Conservation (phyloP, 2,797 vertebrate species). For the Zalophus californianus region DNA sequence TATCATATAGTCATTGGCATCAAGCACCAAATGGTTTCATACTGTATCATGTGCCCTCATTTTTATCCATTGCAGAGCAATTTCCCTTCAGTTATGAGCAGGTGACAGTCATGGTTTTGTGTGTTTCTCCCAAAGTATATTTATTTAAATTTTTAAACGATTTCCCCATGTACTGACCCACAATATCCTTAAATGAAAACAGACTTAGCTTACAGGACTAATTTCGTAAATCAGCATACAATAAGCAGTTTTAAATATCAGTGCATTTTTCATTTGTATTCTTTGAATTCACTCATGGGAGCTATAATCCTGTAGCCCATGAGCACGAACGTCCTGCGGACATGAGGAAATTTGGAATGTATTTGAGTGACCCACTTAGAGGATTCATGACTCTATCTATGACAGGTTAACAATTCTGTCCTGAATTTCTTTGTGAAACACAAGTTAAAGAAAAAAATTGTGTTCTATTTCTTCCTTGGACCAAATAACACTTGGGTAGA, state of each 20-base stretch:
- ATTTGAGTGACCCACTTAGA: background rate
- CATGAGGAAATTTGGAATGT: background rate
- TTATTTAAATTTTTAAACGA: slow-evolving; percentile 8
- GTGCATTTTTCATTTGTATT: background rate
- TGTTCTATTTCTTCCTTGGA: background rate
- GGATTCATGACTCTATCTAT: background rate
- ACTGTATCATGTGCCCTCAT: background rate
- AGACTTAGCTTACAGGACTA: background rate
- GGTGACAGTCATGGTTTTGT: background rate
- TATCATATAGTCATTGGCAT: slow-evolving; percentile 42
- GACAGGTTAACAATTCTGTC: background rate
- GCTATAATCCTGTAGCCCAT: background rate
- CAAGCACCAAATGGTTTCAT: slow-evolving; percentile 38
- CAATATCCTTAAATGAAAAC: slow-evolving; percentile 60
- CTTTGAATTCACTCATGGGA: background rate
- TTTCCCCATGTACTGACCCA: background rate
- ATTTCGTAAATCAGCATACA: slow-evolving; percentile 61
- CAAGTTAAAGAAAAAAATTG: background rate
- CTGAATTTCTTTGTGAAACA: background rate
- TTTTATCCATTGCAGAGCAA: slow-evolving; percentile 51
- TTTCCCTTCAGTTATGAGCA: slow-evolving; percentile 45
- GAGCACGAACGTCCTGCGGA: rapidly evolving
- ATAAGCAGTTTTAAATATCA: slow-evolving; percentile 32
- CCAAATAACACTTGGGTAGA: background rate
- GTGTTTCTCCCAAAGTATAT: background rate